Evolutionary conservation across 2,113 vertebrate species (phyloP).

Genomic region (Thamnophis sirtalis): DNA sequence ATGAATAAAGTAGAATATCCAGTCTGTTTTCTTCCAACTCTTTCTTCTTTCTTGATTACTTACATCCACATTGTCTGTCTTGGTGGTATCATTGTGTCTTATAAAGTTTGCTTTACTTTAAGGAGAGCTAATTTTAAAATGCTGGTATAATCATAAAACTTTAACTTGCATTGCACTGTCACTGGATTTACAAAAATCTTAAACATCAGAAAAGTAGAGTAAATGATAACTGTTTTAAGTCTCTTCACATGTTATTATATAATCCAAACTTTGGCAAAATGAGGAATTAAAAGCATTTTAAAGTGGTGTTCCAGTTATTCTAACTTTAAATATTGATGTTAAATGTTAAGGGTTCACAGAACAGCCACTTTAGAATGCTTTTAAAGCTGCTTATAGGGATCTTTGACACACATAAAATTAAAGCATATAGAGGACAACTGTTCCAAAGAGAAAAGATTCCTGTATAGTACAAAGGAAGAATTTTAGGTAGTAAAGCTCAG

Average conservation of each 20-base stretch:
- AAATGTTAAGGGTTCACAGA: background rate
- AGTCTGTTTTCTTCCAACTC: background rate
- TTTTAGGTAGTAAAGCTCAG: slow-evolving; percentile 26
- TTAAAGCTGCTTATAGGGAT: background rate
- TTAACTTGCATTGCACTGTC: background rate
- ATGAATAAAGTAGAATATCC: background rate
- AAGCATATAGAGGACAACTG: background rate
- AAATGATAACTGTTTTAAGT: background rate
- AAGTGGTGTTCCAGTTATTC: background rate
- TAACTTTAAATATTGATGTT: background rate
- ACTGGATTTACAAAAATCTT: background rate
- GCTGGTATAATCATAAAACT: background rate
- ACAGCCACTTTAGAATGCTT: background rate
- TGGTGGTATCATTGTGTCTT: background rate
- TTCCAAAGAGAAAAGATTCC: slow-evolving; percentile 27
- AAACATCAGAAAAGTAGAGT: background rate
- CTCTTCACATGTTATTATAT: background rate
- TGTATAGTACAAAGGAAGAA: slow-evolving; percentile 2
- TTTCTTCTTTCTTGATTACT: background rate
- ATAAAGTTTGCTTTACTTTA: background rate
- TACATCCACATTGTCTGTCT: background rate
- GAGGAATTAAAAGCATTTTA: slow-evolving; percentile 12
- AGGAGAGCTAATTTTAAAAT: background rate
- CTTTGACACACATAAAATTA: background rate
- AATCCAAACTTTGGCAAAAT: background rate